Conservation (phyloP, 2,113 vertebrate species). For the Equus quagga region DNA sequence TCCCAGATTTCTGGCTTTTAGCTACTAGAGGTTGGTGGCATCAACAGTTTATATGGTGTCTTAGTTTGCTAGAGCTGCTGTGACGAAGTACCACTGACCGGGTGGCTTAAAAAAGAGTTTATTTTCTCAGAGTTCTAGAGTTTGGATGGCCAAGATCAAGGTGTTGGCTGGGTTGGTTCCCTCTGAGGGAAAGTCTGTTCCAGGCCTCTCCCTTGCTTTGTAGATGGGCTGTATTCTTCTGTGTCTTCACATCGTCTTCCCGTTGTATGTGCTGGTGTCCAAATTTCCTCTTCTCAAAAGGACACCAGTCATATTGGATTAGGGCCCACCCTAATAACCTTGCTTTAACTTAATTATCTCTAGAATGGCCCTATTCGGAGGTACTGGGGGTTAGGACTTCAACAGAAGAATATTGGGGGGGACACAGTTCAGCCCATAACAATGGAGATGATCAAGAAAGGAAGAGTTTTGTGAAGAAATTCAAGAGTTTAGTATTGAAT, state of each 20-base stretch:
- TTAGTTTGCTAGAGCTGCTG: neutral
- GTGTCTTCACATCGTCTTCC: neutral
- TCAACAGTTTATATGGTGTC: neutral
- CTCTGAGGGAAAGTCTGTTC: neutral
- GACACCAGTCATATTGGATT: neutral
- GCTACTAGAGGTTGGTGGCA: neutral
- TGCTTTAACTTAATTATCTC: neutral
- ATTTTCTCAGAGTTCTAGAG: neutral
- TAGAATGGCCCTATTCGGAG: neutral
- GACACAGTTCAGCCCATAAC: neutral
- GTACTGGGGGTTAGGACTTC: neutral
- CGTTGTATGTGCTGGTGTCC: neutral
- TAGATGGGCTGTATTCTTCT: neutral
- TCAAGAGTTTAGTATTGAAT: neutral
- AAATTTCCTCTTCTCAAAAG: neutral
- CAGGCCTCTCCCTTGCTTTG: neutral
- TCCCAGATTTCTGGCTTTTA: constrained; percentile 31
- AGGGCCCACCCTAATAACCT: neutral
- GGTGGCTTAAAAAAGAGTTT: neutral
- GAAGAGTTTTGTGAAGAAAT: constrained; percentile 18
- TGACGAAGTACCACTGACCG: neutral
- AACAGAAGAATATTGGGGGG: neutral
- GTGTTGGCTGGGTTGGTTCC: neutral
- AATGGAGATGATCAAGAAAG: neutral
- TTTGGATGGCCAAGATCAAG: neutral